Base-by-base conservation (phyloP, 2,888 invertebrate genomes). In the Argyresthia goedartella region DNA sequence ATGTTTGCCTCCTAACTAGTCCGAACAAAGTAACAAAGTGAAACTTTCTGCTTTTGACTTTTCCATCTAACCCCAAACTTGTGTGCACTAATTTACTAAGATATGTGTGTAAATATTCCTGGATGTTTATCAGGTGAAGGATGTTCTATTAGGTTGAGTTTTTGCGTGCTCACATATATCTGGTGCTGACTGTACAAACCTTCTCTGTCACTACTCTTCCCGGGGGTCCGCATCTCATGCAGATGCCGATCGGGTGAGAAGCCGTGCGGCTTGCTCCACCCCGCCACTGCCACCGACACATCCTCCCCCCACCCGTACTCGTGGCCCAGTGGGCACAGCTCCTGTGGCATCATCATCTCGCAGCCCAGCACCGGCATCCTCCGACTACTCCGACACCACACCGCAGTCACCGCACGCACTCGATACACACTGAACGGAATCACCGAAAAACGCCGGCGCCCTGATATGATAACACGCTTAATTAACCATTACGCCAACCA, bases 291-390 rank as follows among this genome's bases (percentile, higher is more conserved):
- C 16, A 61, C 65, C 16, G 71, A 69, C 60, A 70, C 56, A 67
- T 73, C 61, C 59, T 79, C 80, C 48, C 79, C 80, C 45, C 72
- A 61, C 44, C 65, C 54, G 42, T 69, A 58, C 34, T 59, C 65
- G 61, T 74, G 82, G 53, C 74, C 71, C 71, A 74, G 64, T 53
- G 72, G 64, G 61, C 73, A 79, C 60, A 75, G 59, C 58, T 84
- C 81, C 65, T 81, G 80, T 49, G 80, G 69, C 58, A 73, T 60
- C 71, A 81, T 74, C 67, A 68, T 73, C 54, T 76, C 77, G 75
- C 66, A 74, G 15, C 81, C 78, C 52, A 80, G 70, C 66, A 76
- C 81, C 62, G 82, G 85, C 85, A 86, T 86, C 62, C 77, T 85
- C 71, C 70, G 60, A 59, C 59, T 55, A 65, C n/a, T n/a, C n/a